Evolutionary conservation across 2,797 vertebrate genomes (phyloP).

Genomic region (Amblyopsis hoosieri): DNA sequence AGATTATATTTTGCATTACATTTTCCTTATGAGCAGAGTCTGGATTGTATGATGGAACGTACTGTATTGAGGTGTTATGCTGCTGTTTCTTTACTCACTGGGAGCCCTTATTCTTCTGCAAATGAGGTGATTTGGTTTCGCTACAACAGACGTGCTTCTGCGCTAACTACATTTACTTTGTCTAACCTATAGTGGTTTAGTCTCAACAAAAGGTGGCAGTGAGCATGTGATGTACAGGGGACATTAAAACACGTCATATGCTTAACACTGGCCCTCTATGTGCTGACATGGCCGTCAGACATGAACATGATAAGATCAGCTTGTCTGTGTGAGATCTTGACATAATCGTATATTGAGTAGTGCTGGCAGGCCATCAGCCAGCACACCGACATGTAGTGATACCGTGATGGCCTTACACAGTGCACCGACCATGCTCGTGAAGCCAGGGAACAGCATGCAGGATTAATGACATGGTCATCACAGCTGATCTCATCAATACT

Average conservation of each 20-base stretch:
- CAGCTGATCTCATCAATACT: conserved; percentile 22
- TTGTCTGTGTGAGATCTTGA: conserved; percentile 19
- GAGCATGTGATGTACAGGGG: too few species aligned
- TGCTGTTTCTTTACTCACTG: too few species aligned
- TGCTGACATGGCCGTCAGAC: conserved; percentile 28
- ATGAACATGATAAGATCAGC: conserved; percentile 19
- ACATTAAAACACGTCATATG: not conserved
- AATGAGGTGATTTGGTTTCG: too few species aligned
- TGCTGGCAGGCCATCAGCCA: conserved; percentile 31
- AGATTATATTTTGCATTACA: too few species aligned
- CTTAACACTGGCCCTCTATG: conserved; percentile 21
- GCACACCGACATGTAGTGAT: conserved; percentile 25
- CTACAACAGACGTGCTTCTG: too few species aligned
- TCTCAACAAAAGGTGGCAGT: too few species aligned
- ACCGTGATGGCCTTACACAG: conserved; percentile 15
- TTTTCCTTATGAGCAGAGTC: not conserved
- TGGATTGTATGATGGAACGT: too few species aligned
- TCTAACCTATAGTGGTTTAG: too few species aligned
- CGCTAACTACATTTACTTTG: too few species aligned
- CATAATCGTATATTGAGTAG: conserved; percentile 40
- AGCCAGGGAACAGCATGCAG: not conserved
- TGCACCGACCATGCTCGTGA: too few species aligned
- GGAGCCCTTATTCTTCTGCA: too few species aligned
- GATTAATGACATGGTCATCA: not conserved
- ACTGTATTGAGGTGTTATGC: too few species aligned